Evolutionary conservation across 2,888 invertebrate genomes (phyloP).

Genomic region (Apotomis betuletana): DNA sequence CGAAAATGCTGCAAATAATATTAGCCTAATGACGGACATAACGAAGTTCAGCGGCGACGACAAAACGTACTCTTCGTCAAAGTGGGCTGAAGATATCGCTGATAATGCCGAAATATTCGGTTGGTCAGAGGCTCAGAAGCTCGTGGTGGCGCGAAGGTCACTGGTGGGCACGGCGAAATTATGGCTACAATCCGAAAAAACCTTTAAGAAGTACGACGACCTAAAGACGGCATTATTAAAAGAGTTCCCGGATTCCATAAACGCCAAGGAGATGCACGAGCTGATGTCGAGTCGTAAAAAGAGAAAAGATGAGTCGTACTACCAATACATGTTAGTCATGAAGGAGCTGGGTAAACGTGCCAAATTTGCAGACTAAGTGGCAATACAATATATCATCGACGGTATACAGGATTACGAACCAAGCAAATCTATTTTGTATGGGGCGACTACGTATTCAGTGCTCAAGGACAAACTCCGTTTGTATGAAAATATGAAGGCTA

Average conservation of each 20-base stretch:
- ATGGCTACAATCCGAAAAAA: slow-evolving; percentile 5
- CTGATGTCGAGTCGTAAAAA: not conserved
- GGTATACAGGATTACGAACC: slow-evolving; percentile 3
- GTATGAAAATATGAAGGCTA: not conserved
- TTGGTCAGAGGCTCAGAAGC: not conserved
- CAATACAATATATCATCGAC: slow-evolving; percentile 4
- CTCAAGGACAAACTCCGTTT: not conserved
- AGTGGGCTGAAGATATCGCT: slow-evolving; percentile 1
- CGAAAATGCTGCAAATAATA: not conserved
- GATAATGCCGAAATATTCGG: slow-evolving; percentile 7
- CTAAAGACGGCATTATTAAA: not conserved
- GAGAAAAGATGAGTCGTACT: not conserved
- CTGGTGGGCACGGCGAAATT: not conserved
- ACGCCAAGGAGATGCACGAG: slow-evolving; percentile 8
- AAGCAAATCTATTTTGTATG: not conserved
- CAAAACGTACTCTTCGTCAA: not conserved
- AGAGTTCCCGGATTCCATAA: not conserved
- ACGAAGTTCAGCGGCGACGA: slow-evolving; percentile 7
- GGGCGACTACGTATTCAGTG: not conserved
- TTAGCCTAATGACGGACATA: not conserved
- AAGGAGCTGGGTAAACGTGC: slow-evolving; percentile 8
- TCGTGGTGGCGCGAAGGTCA: slow-evolving; percentile 2
- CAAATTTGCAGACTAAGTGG: slow-evolving; percentile 1
- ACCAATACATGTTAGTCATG: not conserved
- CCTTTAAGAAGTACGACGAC: not conserved